Conservation (phyloP, 2,888 invertebrate genomes). For the Salpingus planirostris region DNA sequence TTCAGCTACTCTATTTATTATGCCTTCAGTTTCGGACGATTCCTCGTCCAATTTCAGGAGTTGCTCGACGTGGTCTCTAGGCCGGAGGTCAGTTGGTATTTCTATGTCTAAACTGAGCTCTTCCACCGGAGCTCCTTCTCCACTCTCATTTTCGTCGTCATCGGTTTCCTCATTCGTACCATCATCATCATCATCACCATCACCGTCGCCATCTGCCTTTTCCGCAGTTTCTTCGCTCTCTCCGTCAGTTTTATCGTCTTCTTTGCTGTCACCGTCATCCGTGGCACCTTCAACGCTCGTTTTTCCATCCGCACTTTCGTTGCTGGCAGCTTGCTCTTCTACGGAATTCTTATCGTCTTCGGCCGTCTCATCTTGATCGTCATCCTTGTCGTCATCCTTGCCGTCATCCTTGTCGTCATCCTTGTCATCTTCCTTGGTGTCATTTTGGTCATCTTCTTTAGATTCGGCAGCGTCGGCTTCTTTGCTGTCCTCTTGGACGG, state of each 20-base stretch:
- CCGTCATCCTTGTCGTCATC: conserved; percentile 16
- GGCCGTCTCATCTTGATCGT: conserved; percentile 13
- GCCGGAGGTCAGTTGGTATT: conserved; percentile 68
- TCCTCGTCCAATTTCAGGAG: conserved; percentile 73
- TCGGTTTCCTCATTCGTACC: not conserved
- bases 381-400: conserved; percentile 14
- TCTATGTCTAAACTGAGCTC: conserved; percentile 56
- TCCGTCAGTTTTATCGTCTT: conserved; percentile 4
- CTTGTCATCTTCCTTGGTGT: conserved; percentile 6
- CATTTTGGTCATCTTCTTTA: conserved; percentile 12
- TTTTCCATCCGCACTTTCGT: no score
- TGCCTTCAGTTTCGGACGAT: conserved; percentile 59
- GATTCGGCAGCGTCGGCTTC: conserved; percentile 5
- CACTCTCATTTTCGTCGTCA: conserved; percentile 3
- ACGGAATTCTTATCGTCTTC: conserved; percentile 18
- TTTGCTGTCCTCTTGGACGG: conserved; percentile 6
- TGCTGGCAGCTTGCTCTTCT: conserved; percentile 14
- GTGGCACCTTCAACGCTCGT: conserved; percentile 7
- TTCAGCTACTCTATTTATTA: conserved; percentile 65
- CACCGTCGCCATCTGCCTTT: conserved; percentile 19
- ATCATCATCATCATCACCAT: conserved; percentile 8
- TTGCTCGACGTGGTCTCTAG: conserved; percentile 70
- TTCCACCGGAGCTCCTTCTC: conserved; percentile 40
- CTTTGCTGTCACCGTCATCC: conserved; percentile 5
- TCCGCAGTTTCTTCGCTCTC: conserved; percentile 19